phyloP scores from a whole-genome alignment of 1,140 invertebrate genomes.

The Polypedilum pembai region DNA sequence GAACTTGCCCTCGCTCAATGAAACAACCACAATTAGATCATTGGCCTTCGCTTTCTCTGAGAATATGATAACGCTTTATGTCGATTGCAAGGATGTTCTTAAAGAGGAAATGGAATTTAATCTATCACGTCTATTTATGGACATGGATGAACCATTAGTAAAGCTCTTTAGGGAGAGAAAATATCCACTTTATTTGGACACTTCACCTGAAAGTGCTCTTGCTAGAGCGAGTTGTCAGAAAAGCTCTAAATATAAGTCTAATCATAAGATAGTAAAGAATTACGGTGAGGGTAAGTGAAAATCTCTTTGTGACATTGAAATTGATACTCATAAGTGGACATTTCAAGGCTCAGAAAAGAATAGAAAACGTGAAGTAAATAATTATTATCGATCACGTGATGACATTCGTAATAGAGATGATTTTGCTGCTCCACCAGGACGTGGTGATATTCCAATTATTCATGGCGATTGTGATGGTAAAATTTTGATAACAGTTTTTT shows the following conservation, averaged over 20 bases:
- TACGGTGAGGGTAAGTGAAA: conserved; percentile 36
- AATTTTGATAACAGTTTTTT: conserved; percentile 31
- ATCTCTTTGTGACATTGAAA: neutral
- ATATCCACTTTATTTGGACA: conserved; percentile 46
- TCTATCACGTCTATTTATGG: conserved; percentile 40
- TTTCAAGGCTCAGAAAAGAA: conserved; percentile 37
- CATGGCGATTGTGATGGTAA: conserved; percentile 58
- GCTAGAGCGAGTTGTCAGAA: conserved; percentile 42
- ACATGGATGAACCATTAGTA: conserved; percentile 43
- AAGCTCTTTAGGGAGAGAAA: conserved; percentile 47
- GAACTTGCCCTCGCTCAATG: conserved; percentile 40
- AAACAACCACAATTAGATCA: conserved; percentile 42
- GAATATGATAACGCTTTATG: conserved; percentile 39
- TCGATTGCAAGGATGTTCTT: conserved; percentile 42
- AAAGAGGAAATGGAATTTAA: conserved; percentile 40
- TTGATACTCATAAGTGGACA: neutral
- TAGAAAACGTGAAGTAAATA: conserved; percentile 42
- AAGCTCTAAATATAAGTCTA: conserved; percentile 36
- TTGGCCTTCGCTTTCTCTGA: conserved; percentile 40
- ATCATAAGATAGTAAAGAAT: conserved; percentile 38
- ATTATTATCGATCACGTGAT: conserved; percentile 23
- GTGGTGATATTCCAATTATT: conserved; percentile 68
- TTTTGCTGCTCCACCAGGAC: conserved; percentile 43
- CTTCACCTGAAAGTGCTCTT: conserved; percentile 40
- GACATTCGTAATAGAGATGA: conserved; percentile 31